A percentile compares a stretch with the other conserved stretches of the same genome.
Evolutionary conservation across 2,113 vertebrate genomes (phyloP).

Genomic region (Sminthopsis crassicaudata): DNA sequence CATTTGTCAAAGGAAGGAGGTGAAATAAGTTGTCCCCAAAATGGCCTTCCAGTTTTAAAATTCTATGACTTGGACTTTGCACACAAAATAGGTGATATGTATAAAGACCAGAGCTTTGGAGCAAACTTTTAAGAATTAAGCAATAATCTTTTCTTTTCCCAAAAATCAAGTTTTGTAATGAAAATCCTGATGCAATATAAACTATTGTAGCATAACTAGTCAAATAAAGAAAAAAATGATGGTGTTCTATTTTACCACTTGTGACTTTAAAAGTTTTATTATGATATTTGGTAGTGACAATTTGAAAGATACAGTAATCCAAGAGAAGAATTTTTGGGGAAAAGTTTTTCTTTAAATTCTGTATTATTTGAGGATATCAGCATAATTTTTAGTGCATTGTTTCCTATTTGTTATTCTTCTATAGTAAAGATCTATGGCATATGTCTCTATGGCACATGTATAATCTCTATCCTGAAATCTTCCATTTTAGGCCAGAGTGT

Average conservation of each 20-base stretch:
- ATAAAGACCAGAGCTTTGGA: slow-evolving; percentile 36
- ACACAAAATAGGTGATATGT: background rate
- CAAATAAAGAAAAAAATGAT: slow-evolving; percentile 51
- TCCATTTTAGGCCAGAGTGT: slow-evolving; percentile 19
- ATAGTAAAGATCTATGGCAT: background rate
- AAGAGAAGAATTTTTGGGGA: background rate
- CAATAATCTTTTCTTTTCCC: background rate
- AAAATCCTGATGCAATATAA: slow-evolving; percentile 27
- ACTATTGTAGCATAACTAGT: background rate
- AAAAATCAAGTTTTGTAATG: slow-evolving; percentile 32
- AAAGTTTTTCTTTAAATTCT: background rate
- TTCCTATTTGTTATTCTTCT: slow-evolving; percentile 7
- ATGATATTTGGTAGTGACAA: background rate
- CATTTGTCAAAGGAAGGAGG: slow-evolving; percentile 19
- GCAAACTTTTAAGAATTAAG: slow-evolving; percentile 24
- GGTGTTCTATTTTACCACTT: background rate
- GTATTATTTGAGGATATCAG: slow-evolving; percentile 14
- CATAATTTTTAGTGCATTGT: background rate
- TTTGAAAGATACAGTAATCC: background rate
- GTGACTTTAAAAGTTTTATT: background rate
- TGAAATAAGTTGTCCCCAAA: slow-evolving; percentile 4
- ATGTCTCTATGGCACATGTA: slow-evolving; percentile 10
- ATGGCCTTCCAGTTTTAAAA: slow-evolving; percentile 11
- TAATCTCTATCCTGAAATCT: slow-evolving; percentile 24
- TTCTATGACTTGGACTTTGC: background rate